Evolutionary conservation across 2,797 vertebrate genomes (phyloP).

Genomic region (Sebastes baramenuke): DNA sequence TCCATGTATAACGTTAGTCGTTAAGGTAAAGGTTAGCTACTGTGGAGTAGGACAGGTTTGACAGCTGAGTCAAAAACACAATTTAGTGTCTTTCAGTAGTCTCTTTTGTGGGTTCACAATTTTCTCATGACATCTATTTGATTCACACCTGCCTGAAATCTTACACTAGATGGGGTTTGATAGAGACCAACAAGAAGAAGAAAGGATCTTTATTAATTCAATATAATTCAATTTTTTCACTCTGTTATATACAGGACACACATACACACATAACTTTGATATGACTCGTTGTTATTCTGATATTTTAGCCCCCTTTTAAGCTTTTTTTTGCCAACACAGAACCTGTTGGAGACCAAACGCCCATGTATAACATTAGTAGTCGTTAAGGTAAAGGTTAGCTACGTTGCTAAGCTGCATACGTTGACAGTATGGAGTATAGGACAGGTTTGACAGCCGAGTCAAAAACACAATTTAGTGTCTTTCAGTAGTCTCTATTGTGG

Average conservation of each 20-base stretch:
- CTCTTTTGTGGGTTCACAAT: not conserved
- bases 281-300: fast-evolving
- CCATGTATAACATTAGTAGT: conserved; percentile 2
- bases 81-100: not conserved
- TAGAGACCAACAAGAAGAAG: not conserved
- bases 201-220: too few species aligned
- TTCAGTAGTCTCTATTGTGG: not conserved
- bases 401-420: not conserved
- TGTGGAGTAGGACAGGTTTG: not conserved
- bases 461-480: not conserved
- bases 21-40: conserved; percentile 21
- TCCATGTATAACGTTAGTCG: conserved; percentile 2
- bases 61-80: not conserved
- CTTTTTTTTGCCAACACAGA: not conserved
- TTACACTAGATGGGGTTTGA: not conserved
- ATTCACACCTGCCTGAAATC: not conserved
- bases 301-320: fast-evolving
- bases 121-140: not conserved
- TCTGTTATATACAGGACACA: too few species aligned
- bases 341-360: not conserved
- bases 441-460: conserved; percentile 7
- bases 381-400: conserved; percentile 19
- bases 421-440: not conserved
- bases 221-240: too few species aligned
- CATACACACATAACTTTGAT: too few species aligned